Evolutionary conservation across 2,888 invertebrate genomes (phyloP).

Genomic region (Eristalis tenax): DNA sequence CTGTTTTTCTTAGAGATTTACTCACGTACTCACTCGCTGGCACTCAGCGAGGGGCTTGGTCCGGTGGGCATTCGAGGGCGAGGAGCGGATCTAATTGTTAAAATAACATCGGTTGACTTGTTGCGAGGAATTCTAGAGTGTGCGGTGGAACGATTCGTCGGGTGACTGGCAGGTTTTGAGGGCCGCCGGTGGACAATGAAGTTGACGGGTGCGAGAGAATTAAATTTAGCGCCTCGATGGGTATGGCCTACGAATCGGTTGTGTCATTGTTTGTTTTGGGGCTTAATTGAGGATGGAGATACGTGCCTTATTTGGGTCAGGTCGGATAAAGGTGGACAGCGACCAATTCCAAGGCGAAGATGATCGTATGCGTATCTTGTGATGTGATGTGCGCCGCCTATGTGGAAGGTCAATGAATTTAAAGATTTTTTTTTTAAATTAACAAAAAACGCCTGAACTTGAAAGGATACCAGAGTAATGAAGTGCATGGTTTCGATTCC

Average conservation of each 20-base stretch:
- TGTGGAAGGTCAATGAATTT: conserved; percentile 1
- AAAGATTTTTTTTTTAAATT: not conserved
- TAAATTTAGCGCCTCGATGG: conserved; percentile 43
- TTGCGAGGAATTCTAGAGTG: conserved; percentile 36
- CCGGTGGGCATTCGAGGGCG: conserved; percentile 22
- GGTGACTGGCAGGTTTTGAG: conserved; percentile 19
- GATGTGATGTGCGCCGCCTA: not conserved
- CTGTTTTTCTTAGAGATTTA: conserved; percentile 57
- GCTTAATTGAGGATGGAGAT: conserved; percentile 13
- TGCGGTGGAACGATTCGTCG: conserved; percentile 31
- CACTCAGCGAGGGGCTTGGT: conserved; percentile 4
- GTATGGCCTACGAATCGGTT: not conserved
- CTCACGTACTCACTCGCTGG: conserved; percentile 21
- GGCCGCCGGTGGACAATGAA: conserved; percentile 15
- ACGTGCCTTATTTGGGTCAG: conserved; percentile 55
- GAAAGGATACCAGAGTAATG: not conserved
- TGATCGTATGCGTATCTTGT: not conserved
- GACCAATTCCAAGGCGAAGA: not conserved
- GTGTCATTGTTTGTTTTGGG: conserved; percentile 49
- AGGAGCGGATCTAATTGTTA: conserved; percentile 40
- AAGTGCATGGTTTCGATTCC: not conserved
- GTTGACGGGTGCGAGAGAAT: conserved; percentile 19
- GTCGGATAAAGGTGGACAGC: conserved; percentile 34
- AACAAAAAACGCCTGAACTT: not conserved
- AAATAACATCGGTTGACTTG: conserved; percentile 58